Conservation (phyloP, 2,113 vertebrate species). For the Apodemus speciosus region DNA sequence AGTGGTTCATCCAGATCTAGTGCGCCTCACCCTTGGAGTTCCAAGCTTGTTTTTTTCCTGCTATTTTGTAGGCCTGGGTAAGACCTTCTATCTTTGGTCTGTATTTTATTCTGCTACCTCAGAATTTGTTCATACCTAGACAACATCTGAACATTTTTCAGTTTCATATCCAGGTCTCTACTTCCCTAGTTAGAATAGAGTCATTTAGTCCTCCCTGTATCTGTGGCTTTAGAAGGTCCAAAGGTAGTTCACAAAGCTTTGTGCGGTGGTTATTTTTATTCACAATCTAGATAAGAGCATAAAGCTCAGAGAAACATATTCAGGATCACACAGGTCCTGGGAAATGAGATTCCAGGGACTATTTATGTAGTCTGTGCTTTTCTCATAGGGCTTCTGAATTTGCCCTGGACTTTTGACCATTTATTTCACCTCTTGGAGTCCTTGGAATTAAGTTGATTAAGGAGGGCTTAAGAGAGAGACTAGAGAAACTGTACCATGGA, state of each 20-base stretch:
- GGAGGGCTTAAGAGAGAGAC: constrained; percentile 32
- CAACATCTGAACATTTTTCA: not conserved
- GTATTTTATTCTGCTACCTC: not conserved
- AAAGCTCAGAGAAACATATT: constrained; percentile 21
- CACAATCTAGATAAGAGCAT: constrained; percentile 14
- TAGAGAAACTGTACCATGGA: not conserved
- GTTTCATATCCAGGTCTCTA: constrained; percentile 49
- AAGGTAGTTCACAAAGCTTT: not conserved
- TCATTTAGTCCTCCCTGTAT: not conserved
- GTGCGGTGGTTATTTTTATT: not conserved
- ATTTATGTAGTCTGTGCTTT: not conserved
- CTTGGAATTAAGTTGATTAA: constrained; percentile 2
- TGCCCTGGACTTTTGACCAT: constrained; percentile 21
- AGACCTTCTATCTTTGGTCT: not conserved
- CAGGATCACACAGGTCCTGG: not conserved
- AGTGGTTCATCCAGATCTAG: not conserved
- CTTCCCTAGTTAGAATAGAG: constrained; percentile 7
- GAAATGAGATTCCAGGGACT: not conserved
- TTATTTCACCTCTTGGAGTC: constrained; percentile 34
- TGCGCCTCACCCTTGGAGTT: not conserved
- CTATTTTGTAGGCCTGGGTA: not conserved
- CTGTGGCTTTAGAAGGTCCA: not conserved
- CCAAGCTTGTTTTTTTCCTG: not conserved
- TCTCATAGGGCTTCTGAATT: constrained; percentile 30
- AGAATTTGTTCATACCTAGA: not conserved